Evolutionary conservation across 2,113 vertebrate species (phyloP).

Genomic region (Hiodon alosoides): DNA sequence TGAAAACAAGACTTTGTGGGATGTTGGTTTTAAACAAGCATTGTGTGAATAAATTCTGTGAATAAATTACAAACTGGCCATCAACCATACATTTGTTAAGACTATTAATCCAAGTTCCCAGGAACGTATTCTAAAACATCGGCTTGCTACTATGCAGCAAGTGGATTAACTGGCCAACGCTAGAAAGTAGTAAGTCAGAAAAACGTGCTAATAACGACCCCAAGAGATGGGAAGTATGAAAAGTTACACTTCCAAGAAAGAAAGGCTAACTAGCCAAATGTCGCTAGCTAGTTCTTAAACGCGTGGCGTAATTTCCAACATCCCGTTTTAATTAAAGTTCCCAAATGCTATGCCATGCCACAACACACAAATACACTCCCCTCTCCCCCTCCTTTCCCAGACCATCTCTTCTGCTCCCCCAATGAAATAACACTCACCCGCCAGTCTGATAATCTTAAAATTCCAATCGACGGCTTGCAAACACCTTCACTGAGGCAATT

Average conservation of each 20-base stretch:
- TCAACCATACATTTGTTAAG: constrained; percentile 20
- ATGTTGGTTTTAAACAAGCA: no score
- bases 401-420: constrained; percentile 15
- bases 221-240: not conserved
- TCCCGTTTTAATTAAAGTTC: constrained; percentile 19
- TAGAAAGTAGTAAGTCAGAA: not conserved
- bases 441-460: constrained; percentile 69
- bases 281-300: not conserved
- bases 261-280: not conserved
- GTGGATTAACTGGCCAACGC: not conserved
- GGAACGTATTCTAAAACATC: not conserved
- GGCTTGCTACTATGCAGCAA: not conserved
- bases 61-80: constrained; percentile 30
- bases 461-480: constrained; percentile 55
- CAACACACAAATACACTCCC: not conserved
- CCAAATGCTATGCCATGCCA: not conserved
- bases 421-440: constrained; percentile 60
- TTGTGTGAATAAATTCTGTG: no score
- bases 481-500: constrained; percentile 60
- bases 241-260: constrained; percentile 14
- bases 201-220: constrained; percentile 9
- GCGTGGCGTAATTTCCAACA: constrained; percentile 2
- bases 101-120: constrained; percentile 4
- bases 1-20: no score
- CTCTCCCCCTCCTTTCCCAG: constrained; percentile 39